Evolutionary conservation across 2,888 invertebrate species (phyloP), one percentile per base, ranked within the genome.

Genomic region (Opisthograptis luteolata): DNA sequence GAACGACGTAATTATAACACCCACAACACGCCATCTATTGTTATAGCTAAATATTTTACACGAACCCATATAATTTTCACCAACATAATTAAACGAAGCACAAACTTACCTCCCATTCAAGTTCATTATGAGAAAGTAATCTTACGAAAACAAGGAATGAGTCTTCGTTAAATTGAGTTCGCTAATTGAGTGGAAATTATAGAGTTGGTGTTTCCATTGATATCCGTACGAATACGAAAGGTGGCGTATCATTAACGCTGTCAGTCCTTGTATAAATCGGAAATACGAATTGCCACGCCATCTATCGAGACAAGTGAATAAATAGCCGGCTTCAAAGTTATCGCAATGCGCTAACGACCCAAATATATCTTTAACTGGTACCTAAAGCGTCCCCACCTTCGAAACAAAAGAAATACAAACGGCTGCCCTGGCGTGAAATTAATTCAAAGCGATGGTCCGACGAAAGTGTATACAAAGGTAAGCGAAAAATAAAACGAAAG

Each of bases 191-290:
- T 61, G 53, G 58, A 64, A 75, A 76, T 72, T 68, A 68, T 60
- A 64, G 66, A 54, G 64, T 61, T 67, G 60, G 65, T 66, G 62
- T 68, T 70, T 70, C 73, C 73, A 78, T 81, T 79, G 76, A 80
- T 78, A 73, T 71, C 68, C 64, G 64, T 66, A 68, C 72, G 66
- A 79, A 75, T 74, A 65, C 73, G 75, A 77, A 82, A 80, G 81
- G 81, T 79, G 72, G 66, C 77, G 84, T 86, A 83, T 86, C 81
- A 82, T 74, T n/a, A n/a, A n/a, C n/a, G 63, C 81, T 79, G 82
- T 79, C 84, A 80, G 75, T 74, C n/a, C 76, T 84, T 84, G 85
- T 87, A 85, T 87, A 82, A 81, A 87, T 84, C 84, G 85, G 78
- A 82, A 85, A 84, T 83, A 82, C 79, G 83, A 81, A 73, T 69